A percentile compares a stretch with the other conserved stretches of the same genome.
Evolutionary conservation across 2,888 invertebrate genomes (phyloP).

Genomic region (Apocheima hispidaria): DNA sequence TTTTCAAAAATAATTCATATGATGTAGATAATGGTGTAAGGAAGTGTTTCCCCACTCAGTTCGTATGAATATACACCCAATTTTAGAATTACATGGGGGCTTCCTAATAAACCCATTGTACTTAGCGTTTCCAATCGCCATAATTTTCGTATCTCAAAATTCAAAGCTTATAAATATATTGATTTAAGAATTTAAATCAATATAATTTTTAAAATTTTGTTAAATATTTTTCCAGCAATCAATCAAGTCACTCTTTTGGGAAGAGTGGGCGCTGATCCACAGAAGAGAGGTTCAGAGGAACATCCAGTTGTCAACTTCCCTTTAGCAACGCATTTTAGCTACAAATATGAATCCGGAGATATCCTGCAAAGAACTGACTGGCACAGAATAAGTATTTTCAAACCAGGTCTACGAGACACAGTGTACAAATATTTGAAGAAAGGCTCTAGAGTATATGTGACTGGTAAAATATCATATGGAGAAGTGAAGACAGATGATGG

Average conservation of each 20-base stretch:
- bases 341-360: constrained; percentile 92
- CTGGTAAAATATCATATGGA: constrained; percentile 94
- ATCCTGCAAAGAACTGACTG: constrained; percentile 95
- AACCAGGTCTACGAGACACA: constrained; percentile 92
- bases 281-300: constrained; percentile 91
- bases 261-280: constrained; percentile 95
- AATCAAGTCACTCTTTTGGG: constrained; percentile 95
- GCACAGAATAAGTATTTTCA: constrained; percentile 96
- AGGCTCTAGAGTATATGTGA: constrained; percentile 93
- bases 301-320: constrained; percentile 96
- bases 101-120: too few relatives aligned
- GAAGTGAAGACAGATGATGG: constrained; percentile 93
- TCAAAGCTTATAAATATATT: too few relatives aligned
- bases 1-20: too few relatives aligned
- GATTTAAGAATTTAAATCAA: too few relatives aligned
- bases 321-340: constrained; percentile 95
- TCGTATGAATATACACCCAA: too few relatives aligned
- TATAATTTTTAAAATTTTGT: too few relatives aligned
- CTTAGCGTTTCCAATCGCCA: too few relatives aligned
- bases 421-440: constrained; percentile 93
- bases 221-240: constrained; percentile 80
- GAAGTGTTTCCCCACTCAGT: too few relatives aligned
- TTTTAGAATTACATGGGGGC: too few relatives aligned
- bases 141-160: too few relatives aligned
- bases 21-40: too few relatives aligned